These are phyloP conservation scores for Etia nguti DNA, from an alignment of 2,113 vertebrate species.

Conservation along the genomic window DNA sequence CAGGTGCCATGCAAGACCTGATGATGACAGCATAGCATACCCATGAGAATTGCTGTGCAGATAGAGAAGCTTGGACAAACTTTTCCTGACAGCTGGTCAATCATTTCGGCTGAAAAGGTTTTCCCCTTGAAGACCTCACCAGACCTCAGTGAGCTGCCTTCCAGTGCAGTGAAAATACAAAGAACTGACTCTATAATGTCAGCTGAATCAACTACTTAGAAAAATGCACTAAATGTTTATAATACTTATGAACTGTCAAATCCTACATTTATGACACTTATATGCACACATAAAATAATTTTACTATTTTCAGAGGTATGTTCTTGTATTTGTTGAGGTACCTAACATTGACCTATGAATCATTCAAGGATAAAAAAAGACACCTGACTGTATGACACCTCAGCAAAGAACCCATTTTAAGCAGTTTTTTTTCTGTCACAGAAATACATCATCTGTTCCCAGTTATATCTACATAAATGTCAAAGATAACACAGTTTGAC, in stretches of 20 bases:
- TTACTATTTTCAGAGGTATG: neutral
- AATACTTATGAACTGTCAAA: neutral
- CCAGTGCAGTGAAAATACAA: neutral
- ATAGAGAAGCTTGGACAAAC: constrained; percentile 24
- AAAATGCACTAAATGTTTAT: neutral
- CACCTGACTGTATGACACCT: neutral
- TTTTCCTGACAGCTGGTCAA: constrained; percentile 34
- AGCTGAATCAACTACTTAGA: neutral
- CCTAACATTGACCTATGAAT: neutral
- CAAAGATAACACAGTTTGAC: neutral
- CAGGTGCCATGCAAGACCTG: constrained; percentile 5
- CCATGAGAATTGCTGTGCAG: constrained; percentile 32
- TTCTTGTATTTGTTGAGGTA: neutral
- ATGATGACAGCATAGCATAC: constrained; percentile 26
- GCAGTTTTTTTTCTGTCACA: neutral
- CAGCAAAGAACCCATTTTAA: neutral
- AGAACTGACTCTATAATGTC: neutral
- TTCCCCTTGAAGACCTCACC: constrained; percentile 16
- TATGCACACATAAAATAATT: neutral
- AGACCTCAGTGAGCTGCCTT: neutral
- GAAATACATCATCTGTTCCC: neutral
- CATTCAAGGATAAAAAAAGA: neutral
- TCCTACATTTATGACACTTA: neutral
- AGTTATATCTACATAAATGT: neutral
- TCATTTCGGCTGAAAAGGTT: constrained; percentile 20